Evolutionary conservation across 2,797 vertebrate species (phyloP).

Genomic region (Caiman crocodilus): DNA sequence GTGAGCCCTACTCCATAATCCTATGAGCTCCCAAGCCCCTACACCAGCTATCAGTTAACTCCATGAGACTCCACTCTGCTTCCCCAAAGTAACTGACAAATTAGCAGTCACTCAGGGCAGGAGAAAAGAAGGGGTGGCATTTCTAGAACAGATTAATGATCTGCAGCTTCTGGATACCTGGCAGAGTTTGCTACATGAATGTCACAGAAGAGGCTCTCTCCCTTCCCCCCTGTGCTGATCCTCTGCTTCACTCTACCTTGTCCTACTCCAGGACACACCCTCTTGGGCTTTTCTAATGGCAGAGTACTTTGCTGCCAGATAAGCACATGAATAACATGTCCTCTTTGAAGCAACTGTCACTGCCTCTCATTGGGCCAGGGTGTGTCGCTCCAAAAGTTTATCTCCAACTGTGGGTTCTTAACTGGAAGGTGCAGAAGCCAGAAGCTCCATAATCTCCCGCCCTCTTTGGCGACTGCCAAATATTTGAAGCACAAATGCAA

Average conservation of each 20-base stretch:
- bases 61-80: too few relatives aligned
- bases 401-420: constrained; percentile 30
- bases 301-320: neutral
- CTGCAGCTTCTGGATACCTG: too few relatives aligned
- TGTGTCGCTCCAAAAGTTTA: constrained; percentile 49
- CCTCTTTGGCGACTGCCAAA: neutral
- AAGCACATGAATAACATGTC: neutral
- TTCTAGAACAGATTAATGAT: too few relatives aligned
- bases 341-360: neutral
- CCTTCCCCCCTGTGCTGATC: too few relatives aligned
- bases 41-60: too few relatives aligned
- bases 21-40: too few relatives aligned
- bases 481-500: neutral
- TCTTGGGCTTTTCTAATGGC: neutral
- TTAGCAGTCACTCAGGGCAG: too few relatives aligned
- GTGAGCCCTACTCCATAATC: too few relatives aligned
- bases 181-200: too few relatives aligned
- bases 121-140: too few relatives aligned
- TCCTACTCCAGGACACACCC: rapidly evolving
- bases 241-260: rapidly evolving
- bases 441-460: neutral
- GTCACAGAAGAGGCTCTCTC: too few relatives aligned
- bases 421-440: constrained; percentile 17
- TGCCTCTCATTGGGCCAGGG: neutral
- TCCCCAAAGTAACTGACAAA: too few relatives aligned